phyloP scores from a whole-genome alignment of 2,113 vertebrate genomes.

The cat (Felis catus) region F.catus_Fca126_mat1.0 CM031423.1:83199501-83200000 shows the following conservation, averaged over 20 bases:
- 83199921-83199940: no score
- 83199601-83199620: background rate
- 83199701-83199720: background rate
- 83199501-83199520: rapidly evolving
- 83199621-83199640: no score
- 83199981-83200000: background rate
- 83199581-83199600: background rate
- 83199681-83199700: background rate
- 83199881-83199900: background rate
- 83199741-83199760: background rate
- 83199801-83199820: background rate
- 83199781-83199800: background rate
- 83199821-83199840: background rate
- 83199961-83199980: background rate
- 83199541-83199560: background rate
- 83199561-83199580: background rate
- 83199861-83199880: background rate
- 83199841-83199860: background rate
- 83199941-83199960: background rate
- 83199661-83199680: background rate
- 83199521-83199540: background rate
- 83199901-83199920: background rate
- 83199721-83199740: background rate
- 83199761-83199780: background rate
- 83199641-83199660: background rate